Evolutionary conservation across 2,888 invertebrate species (phyloP).

Genomic region (Isotomurus palustris): DNA sequence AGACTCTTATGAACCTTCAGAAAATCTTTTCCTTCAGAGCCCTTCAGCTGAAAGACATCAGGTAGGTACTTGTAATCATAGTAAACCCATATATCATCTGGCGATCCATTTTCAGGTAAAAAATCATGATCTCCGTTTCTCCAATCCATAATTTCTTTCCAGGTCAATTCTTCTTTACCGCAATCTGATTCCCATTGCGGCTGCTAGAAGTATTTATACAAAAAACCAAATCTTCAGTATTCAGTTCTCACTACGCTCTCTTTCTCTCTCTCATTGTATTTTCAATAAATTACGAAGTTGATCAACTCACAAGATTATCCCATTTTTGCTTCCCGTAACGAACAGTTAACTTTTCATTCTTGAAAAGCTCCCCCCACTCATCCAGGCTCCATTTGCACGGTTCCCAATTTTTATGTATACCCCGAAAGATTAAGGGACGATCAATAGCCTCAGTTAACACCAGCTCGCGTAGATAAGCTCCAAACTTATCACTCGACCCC

Average conservation of each 20-base stretch:
- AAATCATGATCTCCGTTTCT: slow-evolving; percentile 22
- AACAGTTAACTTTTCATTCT: slow-evolving; percentile 58
- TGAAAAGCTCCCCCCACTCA: slow-evolving; percentile 60
- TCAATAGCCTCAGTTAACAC: slow-evolving; percentile 28
- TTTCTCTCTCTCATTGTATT: no score
- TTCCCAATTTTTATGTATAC: slow-evolving; percentile 56
- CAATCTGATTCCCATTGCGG: slow-evolving; percentile 80
- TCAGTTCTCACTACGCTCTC: no score
- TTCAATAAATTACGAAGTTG: neutral
- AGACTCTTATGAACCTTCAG: slow-evolving; percentile 53
- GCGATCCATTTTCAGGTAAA: slow-evolving; percentile 34
- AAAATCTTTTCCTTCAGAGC: slow-evolving; percentile 55
- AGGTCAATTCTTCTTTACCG: slow-evolving; percentile 56
- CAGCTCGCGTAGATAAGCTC: slow-evolving; percentile 14
- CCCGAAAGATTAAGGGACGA: slow-evolving; percentile 37
- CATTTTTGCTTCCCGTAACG: slow-evolving; percentile 52
- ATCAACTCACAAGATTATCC: slow-evolving; percentile 20
- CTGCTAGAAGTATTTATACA: slow-evolving; percentile 49
- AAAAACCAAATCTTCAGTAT: slow-evolving; percentile 1
- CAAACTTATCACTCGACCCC: slow-evolving; percentile 9
- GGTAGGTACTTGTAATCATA: slow-evolving; percentile 79
- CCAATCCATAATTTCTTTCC: slow-evolving; percentile 60
- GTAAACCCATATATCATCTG: slow-evolving; percentile 64
- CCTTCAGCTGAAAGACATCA: slow-evolving; percentile 53
- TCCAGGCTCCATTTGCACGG: slow-evolving; percentile 59